Conservation (phyloP, 2,113 vertebrate genomes). For the Gracilinanus agilis region DNA sequence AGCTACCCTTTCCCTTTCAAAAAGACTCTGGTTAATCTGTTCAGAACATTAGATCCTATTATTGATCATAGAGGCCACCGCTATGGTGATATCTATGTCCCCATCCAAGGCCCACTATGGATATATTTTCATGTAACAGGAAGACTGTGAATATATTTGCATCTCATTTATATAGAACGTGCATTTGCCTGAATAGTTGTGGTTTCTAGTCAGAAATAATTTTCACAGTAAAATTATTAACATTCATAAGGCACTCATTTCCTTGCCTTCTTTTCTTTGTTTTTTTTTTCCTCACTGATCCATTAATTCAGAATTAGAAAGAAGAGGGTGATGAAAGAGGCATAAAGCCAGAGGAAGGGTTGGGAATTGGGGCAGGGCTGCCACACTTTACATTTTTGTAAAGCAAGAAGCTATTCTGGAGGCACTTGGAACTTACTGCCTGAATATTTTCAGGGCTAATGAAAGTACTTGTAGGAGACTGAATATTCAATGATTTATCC, state of each 20-base stretch:
- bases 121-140: background rate
- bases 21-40: background rate
- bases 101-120: background rate
- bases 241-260: background rate
- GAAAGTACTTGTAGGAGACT: background rate
- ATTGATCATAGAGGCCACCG: background rate
- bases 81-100: background rate
- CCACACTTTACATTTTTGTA: background rate
- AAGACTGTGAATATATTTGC: background rate
- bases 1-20: background rate
- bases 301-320: background rate
- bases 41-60: background rate
- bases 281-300: background rate
- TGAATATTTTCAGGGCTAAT: constrained; percentile 13
- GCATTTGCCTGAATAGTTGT: background rate
- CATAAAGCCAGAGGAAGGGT: background rate
- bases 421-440: constrained; percentile 11
- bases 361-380: background rate
- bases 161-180: background rate
- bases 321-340: background rate
- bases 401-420: constrained; percentile 2
- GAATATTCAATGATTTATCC: constrained; percentile 8
- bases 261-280: background rate
- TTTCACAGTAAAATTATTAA: background rate
- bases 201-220: background rate